Conservation (phyloP, 1,140 invertebrate genomes). For the Brachionus asplanchnoidis region DNA sequence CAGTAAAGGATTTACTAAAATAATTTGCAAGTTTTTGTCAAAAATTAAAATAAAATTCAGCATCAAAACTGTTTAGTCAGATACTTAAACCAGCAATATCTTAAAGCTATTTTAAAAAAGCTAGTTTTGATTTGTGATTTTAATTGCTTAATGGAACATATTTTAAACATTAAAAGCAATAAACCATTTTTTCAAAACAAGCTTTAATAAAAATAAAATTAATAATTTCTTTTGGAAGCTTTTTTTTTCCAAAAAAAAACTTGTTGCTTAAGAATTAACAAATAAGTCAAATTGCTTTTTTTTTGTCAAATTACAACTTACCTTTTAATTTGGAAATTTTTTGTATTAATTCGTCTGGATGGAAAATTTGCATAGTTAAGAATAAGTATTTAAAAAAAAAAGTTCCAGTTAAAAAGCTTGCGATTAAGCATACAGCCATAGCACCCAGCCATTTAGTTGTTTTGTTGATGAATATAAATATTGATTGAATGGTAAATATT, state of each 20-base stretch:
- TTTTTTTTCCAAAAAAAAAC: background rate
- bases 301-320: background rate
- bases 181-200: background rate
- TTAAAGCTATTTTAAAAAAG: background rate
- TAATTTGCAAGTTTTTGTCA: background rate
- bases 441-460: background rate
- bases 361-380: background rate
- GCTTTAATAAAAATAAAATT: background rate
- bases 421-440: background rate
- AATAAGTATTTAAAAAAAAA: background rate
- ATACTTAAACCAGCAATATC: background rate
- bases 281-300: background rate
- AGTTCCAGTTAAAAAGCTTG: background rate
- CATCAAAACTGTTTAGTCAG: background rate
- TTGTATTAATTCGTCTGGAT: background rate
- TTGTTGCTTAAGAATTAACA: background rate
- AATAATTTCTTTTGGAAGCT: background rate
- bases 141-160: background rate
- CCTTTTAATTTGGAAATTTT: conserved; percentile 29
- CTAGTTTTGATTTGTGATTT: background rate
- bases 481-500: conserved; percentile 26
- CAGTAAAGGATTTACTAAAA: background rate
- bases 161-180: background rate
- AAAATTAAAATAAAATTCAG: background rate
- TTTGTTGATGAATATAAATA: background rate